These are phyloP conservation scores for Callionymus lyra DNA, from an alignment of 2,113 vertebrate genomes.

Conservation along the genomic window DNA sequence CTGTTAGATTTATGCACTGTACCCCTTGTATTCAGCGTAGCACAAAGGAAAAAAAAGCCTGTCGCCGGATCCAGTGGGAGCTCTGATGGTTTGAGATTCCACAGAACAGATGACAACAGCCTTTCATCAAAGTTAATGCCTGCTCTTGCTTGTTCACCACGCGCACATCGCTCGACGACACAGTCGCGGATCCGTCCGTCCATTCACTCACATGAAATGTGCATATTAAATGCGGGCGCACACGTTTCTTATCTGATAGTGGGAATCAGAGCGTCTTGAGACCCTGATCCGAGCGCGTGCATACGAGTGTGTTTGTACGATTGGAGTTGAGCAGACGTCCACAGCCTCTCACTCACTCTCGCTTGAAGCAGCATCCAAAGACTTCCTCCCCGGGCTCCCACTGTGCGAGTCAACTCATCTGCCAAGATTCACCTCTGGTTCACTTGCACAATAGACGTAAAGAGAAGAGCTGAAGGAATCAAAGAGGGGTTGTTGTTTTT, in stretches of 20 bases:
- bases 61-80: slow-evolving; percentile 53
- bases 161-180: slow-evolving; percentile 33
- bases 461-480: slow-evolving; percentile 33
- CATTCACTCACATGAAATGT: slow-evolving; percentile 1
- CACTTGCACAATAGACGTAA: slow-evolving; percentile 20
- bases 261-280: slow-evolving; percentile 22
- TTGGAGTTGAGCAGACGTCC: slow-evolving; percentile 16
- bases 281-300: slow-evolving; percentile 17
- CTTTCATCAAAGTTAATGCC: slow-evolving; percentile 60
- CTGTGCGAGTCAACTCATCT: slow-evolving; percentile 33
- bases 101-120: slow-evolving; percentile 60
- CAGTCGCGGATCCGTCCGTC: slow-evolving; percentile 6
- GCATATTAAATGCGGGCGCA: slow-evolving; percentile 1
- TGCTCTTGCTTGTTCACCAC: slow-evolving; percentile 41
- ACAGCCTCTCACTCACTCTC: slow-evolving; percentile 11
- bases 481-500: slow-evolving; percentile 5
- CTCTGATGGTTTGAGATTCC: slow-evolving; percentile 51
- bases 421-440: slow-evolving; percentile 39
- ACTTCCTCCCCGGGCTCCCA: slow-evolving; percentile 30
- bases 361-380: slow-evolving; percentile 28
- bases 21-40: slow-evolving; percentile 54
- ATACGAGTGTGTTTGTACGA: slow-evolving; percentile 23
- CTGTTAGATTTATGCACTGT: slow-evolving; percentile 62
- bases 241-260: slow-evolving; percentile 2
- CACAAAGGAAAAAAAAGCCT: slow-evolving; percentile 62